Base-by-base conservation (phyloP, 1,140 invertebrate genomes). In the Riptortus pedestris region DNA sequence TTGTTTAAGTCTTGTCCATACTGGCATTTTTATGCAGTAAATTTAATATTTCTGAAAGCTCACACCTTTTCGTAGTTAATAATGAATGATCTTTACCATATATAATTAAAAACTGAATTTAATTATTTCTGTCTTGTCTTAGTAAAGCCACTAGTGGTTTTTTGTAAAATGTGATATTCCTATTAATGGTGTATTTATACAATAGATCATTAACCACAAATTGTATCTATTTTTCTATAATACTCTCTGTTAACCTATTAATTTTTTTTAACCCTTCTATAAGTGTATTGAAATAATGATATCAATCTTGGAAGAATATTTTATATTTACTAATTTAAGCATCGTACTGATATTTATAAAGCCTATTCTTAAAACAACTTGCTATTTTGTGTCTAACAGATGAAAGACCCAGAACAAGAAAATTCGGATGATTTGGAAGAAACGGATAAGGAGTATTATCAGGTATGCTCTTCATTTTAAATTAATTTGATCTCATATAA, bases 401-500 rank as follows among this genome's bases (percentile, higher is more conserved):
- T 70, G 12, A 70, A 68, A 66, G 74, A 76, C 66, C 74, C 74
- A 31, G 74, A 76, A 62, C 31, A 67, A n/a, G 72, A 73, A 33
- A 71, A 68, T 63, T 66, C 68, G 14, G 74, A 75, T 65, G 72
- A 74, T 26, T 60, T 71, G 14, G 74, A 75, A 66, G 72, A 72
- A 26, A 75, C 74, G 14, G 71, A 75, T 59, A 69, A 69, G 7
- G 74, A 76, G 59, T 76, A 76, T 67, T 74, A 67, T 67, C 73
- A 74, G 69, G 74, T 75, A 68, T 69, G 64, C 57, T 24, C n/a
- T 26, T 22, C n/a, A n/a, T n/a, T n/a, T n/a, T n/a, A n/a, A n/a
- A n/a, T n/a, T n/a, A n/a, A n/a, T n/a, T n/a, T n/a, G n/a, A n/a
- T n/a, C n/a, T n/a, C n/a, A n/a, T n/a, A n/a, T n/a, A n/a, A n/a